phyloP scores from a whole-genome alignment of 2,113 vertebrate genomes.

The Lathamus discolor region DNA sequence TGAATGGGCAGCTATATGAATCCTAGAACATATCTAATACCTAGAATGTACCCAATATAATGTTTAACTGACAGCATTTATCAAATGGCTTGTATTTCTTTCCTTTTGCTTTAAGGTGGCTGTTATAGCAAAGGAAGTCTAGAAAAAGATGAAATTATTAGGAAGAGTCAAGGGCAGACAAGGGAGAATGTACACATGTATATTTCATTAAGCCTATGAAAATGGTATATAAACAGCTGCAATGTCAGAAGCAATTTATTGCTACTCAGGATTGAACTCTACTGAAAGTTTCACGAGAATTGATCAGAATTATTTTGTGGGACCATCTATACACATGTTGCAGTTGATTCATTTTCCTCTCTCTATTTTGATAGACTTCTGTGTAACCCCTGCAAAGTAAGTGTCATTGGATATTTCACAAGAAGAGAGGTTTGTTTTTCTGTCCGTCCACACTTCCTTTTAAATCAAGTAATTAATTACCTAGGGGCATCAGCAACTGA shows the following conservation, averaged over 20 bases:
- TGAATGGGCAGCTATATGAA: not conserved
- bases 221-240: constrained; percentile 7
- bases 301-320: constrained; percentile 26
- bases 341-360: constrained; percentile 38
- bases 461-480: not conserved
- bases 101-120: not conserved
- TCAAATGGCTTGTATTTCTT: not conserved
- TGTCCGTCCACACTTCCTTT: not conserved
- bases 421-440: not conserved
- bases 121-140: not conserved
- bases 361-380: not conserved
- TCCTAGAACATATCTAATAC: not conserved
- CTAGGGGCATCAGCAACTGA: not conserved
- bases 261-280: not conserved
- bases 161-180: not conserved
- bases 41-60: not conserved
- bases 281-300: constrained; percentile 51
- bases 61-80: not conserved
- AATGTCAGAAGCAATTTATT: constrained; percentile 49
- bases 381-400: not conserved
- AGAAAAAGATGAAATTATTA: not conserved
- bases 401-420: not conserved
- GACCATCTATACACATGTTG: not conserved
- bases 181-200: not conserved
- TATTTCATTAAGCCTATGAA: constrained; percentile 47